Evolutionary conservation across 2,888 invertebrate species (phyloP).

Genomic region (Oligia fasciuncula): DNA sequence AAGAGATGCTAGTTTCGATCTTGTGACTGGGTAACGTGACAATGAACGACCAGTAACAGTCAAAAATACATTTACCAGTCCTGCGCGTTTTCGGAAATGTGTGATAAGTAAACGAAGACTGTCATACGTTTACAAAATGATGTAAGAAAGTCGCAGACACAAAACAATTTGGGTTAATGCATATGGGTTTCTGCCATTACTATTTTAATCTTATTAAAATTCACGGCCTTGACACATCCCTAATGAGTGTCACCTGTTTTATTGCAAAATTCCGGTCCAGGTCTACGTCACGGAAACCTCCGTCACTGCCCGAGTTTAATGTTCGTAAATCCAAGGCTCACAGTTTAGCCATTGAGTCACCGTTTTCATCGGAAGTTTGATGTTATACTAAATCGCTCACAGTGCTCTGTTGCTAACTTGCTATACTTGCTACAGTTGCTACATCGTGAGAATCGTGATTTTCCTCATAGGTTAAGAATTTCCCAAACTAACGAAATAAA

Average conservation of each 20-base stretch:
- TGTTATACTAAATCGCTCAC: constrained; percentile 18
- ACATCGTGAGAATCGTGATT: not conserved
- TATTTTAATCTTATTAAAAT: constrained; percentile 6
- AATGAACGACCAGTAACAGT: not conserved
- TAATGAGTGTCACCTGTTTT: constrained; percentile 16
- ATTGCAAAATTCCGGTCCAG: constrained; percentile 21
- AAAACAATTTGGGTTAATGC: not conserved
- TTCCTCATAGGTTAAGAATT: constrained; percentile 14
- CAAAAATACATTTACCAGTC: constrained; percentile 1
- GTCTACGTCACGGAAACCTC: constrained; percentile 55
- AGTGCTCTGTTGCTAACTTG: constrained; percentile 1
- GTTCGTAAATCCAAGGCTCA: constrained; percentile 35
- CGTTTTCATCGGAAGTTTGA: constrained; percentile 35
- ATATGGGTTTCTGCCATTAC: not conserved
- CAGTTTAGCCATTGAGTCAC: constrained; percentile 48
- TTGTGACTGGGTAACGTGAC: constrained; percentile 6
- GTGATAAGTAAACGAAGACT: constrained; percentile 1
- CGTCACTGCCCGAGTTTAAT: constrained; percentile 36
- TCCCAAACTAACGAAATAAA: not conserved
- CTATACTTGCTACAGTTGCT: constrained; percentile 8
- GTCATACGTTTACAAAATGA: not conserved
- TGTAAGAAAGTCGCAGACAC: not conserved
- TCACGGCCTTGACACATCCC: constrained; percentile 1
- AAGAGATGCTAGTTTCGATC: not conserved
- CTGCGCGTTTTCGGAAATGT: constrained; percentile 7